Evolutionary conservation across 2,113 vertebrate species (phyloP), one percentile per base, ranked within the genome.

Genomic region (Tyto alba): DNA sequence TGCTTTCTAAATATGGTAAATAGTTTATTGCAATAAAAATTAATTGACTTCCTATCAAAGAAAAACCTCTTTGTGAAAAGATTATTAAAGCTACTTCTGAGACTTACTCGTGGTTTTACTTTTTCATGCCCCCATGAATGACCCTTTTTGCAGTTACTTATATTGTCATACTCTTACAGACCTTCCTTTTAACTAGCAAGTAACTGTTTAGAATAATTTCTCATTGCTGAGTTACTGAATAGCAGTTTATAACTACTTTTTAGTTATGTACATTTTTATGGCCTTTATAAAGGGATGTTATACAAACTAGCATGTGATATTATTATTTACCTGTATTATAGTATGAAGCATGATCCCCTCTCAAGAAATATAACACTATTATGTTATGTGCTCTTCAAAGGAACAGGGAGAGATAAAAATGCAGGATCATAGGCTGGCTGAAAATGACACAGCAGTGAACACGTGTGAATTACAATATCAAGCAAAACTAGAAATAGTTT

Each of bases 361-460:
- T 69, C 27, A 57, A 38, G 59, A 59, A 45, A 64, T 14, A 13
- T 30, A 68, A 41, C 23, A 11, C 9, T n/a, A 4, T 34, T 63
- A 36, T 0, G 0, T 45, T 50, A 22, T 0, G 0, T 47, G 34
- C 2, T 80, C 14, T 53, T 84, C 32, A 55, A 53, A 68, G 36
- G 14, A 73, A 41, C 11, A 55, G 32, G 16, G n/a, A 30, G 48
- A 79, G 40, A n/a, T 13, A 73, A 75, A 57, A 52, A 21, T n/a
- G 14, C 2, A 68, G 43, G 6, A 36, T 63, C 32, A n/a, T 55
- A 53, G 16, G 72, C n/a, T 21, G 22, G 12, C 53, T 68, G 36
- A 73, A 80, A 87, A 81, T 27, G 14, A 50, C 27, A 55, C 15
- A 36, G 25, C 30, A 68, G 10, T 53, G 40, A 87, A 47, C 12